Percentiles rank a stretch among this genome's conserved stretches.
phyloP scores from a whole-genome alignment of 2,113 vertebrate genomes.

The Neofelis nebulosa region DNA sequence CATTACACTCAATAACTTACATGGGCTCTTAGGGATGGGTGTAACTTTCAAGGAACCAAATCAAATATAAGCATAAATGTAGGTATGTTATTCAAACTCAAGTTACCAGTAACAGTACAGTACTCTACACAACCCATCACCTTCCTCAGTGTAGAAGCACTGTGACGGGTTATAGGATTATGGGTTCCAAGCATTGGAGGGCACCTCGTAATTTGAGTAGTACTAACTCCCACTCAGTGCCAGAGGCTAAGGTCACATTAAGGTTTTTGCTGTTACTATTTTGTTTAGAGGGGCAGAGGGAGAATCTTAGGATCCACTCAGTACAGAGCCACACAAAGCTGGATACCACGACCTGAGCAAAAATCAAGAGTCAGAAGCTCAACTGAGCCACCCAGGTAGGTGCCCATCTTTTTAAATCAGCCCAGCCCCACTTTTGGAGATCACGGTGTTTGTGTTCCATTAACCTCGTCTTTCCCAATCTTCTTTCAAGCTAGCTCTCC shows the following conservation, averaged over 20 bases:
- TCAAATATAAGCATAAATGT: not conserved
- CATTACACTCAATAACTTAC: not conserved
- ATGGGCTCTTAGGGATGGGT: not conserved
- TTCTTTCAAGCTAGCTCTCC: not conserved
- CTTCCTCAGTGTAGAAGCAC: not conserved
- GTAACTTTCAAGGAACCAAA: not conserved
- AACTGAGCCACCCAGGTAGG: too few species aligned
- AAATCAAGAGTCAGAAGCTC: too few species aligned
- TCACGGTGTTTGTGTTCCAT: not conserved
- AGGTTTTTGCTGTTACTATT: not conserved
- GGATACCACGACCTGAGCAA: too few species aligned
- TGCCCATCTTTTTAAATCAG: not conserved
- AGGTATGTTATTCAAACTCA: not conserved
- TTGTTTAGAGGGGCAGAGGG: too few species aligned
- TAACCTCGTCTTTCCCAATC: not conserved
- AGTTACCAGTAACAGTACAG: not conserved
- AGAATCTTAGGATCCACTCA: too few species aligned
- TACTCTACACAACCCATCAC: not conserved
- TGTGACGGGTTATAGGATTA: not conserved
- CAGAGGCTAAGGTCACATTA: not conserved
- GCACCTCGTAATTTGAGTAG: too few species aligned
- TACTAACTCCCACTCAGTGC: not conserved
- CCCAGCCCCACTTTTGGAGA: not conserved
- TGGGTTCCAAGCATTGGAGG: not conserved
- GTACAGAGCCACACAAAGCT: too few species aligned